A percentile compares a stretch with the other conserved stretches of the same genome.
These are phyloP conservation scores for Tyria jacobaeae DNA, from an alignment of 2,888 invertebrate species.

Conservation along the genomic window DNA sequence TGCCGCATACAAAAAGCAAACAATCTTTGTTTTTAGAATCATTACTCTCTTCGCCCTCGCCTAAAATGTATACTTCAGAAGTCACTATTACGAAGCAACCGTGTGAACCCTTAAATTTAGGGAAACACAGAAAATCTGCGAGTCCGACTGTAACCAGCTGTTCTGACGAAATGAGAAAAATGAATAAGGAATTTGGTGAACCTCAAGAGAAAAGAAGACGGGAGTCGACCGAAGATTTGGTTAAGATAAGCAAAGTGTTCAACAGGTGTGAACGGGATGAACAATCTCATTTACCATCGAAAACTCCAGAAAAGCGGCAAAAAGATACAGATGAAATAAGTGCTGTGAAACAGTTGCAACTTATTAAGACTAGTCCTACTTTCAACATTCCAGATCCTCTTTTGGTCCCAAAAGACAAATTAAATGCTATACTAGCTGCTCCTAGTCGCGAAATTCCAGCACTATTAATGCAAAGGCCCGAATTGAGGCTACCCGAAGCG, in stretches of 20 bases:
- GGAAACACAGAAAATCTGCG: constrained; percentile 88
- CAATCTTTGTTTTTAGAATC: constrained; percentile 88
- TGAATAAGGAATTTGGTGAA: constrained; percentile 83
- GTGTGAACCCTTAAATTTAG: constrained; percentile 90
- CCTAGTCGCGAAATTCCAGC: constrained; percentile 93
- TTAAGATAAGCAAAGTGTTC: constrained; percentile 76
- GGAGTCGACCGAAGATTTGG: constrained; percentile 70
- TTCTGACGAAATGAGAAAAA: constrained; percentile 89
- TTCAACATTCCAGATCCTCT: constrained; percentile 93
- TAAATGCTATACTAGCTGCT: constrained; percentile 89
- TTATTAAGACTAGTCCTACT: constrained; percentile 88
- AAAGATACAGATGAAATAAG: constrained; percentile 78
- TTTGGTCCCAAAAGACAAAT: constrained; percentile 91
- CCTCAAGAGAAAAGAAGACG: constrained; percentile 78
- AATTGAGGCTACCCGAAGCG: constrained; percentile 91
- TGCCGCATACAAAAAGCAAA: constrained; percentile 78
- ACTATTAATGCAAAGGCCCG: constrained; percentile 90
- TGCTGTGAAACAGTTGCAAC: constrained; percentile 90
- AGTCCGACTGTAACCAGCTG: constrained; percentile 92
- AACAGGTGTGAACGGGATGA: constrained; percentile 67
- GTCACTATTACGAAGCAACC: constrained; percentile 86
- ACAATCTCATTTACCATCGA: constrained; percentile 54
- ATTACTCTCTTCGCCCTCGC: constrained; percentile 86
- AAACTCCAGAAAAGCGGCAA: constrained; percentile 60
- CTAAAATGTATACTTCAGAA: constrained; percentile 87